These are phyloP conservation scores for Cremastinae sp. DNA, from an alignment of 2,888 invertebrate species.

Conservation along the genomic window DNA sequence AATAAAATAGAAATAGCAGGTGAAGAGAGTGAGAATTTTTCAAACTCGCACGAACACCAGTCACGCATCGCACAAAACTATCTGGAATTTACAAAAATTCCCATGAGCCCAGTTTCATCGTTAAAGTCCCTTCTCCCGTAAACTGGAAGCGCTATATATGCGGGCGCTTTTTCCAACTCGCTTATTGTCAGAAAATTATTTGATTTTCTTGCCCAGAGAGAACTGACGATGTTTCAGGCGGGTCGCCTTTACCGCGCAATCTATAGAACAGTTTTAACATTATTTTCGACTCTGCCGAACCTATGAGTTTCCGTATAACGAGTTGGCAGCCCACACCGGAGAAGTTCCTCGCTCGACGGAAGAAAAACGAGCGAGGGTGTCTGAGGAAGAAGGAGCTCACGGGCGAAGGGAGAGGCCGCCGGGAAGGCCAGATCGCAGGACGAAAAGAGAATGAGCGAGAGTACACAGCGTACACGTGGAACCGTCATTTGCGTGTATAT, in stretches of 20 bases:
- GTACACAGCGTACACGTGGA: conserved; percentile 30
- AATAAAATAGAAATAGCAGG: not conserved
- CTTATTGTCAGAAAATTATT: conserved; percentile 43
- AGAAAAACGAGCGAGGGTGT: conserved; percentile 57
- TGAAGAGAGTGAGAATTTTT: not conserved
- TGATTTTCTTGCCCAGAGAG: conserved; percentile 33
- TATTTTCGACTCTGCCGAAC: conserved; percentile 62
- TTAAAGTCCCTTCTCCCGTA: not conserved
- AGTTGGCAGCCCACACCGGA: conserved; percentile 61
- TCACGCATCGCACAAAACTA: conserved; percentile 22
- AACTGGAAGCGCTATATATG: no score
- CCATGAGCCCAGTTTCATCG: conserved; percentile 7
- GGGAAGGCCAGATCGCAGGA: conserved; percentile 48
- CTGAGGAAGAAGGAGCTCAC: conserved; percentile 32
- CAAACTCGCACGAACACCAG: conserved; percentile 7
- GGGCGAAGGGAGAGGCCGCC: conserved; percentile 48
- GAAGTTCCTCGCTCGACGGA: conserved; percentile 58
- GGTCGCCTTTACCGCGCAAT: conserved; percentile 12
- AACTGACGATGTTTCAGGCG: conserved; percentile 15
- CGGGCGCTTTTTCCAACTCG: not conserved
- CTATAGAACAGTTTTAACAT: conserved; percentile 53
- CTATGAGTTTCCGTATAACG: conserved; percentile 61
- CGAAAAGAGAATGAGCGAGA: conserved; percentile 35
- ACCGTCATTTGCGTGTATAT: conserved; percentile 2
- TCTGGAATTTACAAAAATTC: conserved; percentile 42